These are phyloP conservation scores for Bathybates hornii DNA, from an alignment of 2,113 vertebrate species.

Conservation along the genomic window DNA sequence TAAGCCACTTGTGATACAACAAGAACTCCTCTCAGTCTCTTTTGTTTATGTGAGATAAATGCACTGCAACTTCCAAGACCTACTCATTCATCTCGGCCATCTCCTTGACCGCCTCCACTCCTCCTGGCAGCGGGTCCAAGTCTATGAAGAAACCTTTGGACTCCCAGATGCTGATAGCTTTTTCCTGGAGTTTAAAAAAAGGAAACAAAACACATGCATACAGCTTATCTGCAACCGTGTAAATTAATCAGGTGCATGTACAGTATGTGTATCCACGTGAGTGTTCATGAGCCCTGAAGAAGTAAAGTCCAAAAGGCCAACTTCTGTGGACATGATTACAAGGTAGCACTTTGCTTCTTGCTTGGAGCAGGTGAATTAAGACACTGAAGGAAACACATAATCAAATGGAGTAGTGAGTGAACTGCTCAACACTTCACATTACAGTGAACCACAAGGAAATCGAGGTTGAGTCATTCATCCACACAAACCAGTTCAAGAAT, in stretches of 20 bases:
- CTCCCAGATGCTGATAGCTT: slow-evolving; percentile 95
- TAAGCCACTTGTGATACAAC: neutral
- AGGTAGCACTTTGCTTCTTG: neutral
- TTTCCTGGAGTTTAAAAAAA: slow-evolving; percentile 72
- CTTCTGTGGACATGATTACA: neutral
- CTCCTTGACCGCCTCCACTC: slow-evolving; percentile 88
- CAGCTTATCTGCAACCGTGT: neutral
- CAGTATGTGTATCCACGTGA: neutral
- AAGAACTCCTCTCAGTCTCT: neutral
- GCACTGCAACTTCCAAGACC: neutral
- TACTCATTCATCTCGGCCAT: slow-evolving; percentile 90
- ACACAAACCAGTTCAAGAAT: neutral
- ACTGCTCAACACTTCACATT: neutral
- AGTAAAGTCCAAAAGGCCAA: neutral
- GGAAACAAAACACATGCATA: neutral
- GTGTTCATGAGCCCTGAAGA: neutral
- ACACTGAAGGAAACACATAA: neutral
- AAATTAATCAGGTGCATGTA: neutral
- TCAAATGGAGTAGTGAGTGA: neutral
- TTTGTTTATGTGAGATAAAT: neutral
- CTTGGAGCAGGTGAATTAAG: neutral
- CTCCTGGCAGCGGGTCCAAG: slow-evolving; percentile 87
- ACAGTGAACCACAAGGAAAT: neutral
- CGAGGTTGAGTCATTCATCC: neutral
- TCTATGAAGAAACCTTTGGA: slow-evolving; percentile 91